A percentile compares a stretch with the other conserved stretches of the same genome.
Evolutionary conservation across 2,797 vertebrate species (phyloP).

Genomic region (Eremophila alpestris): DNA sequence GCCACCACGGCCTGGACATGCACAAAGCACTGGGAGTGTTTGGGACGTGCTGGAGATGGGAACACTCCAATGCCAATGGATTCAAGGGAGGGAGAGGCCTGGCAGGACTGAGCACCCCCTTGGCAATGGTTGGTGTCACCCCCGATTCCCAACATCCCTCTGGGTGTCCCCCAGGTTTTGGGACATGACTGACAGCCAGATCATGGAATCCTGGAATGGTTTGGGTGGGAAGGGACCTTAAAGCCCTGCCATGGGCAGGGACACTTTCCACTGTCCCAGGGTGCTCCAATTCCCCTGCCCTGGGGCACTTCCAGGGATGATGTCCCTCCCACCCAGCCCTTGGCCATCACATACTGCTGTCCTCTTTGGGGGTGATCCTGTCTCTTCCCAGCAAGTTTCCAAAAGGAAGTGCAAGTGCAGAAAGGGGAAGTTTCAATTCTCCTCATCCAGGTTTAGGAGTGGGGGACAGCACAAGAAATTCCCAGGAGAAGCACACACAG

Average conservation of each 20-base stretch:
- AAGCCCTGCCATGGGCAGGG: background rate
- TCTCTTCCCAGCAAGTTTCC: background rate
- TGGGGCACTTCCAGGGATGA: background rate
- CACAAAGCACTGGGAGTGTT: fast-evolving
- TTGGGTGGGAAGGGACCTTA: background rate
- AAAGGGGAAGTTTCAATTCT: background rate
- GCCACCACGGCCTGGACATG: background rate
- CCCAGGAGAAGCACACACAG: background rate
- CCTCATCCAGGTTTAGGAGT: background rate
- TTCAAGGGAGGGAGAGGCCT: background rate
- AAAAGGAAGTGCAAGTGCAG: background rate
- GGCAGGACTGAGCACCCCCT: background rate
- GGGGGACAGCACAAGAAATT: background rate
- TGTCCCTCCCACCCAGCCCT: background rate
- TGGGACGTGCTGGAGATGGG: background rate
- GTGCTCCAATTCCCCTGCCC: fast-evolving
- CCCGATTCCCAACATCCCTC: background rate
- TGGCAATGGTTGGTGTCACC: background rate
- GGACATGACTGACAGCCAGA: background rate
- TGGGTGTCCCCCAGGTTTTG: background rate
- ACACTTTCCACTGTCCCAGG: background rate
- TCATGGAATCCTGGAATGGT: background rate
- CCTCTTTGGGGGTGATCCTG: background rate
- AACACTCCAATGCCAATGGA: background rate
- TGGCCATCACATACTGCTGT: background rate